Evolutionary conservation across 1,140 invertebrate species (phyloP), one percentile per base, ranked within the genome.

Genomic region (Penaeus chinensis): DNA sequence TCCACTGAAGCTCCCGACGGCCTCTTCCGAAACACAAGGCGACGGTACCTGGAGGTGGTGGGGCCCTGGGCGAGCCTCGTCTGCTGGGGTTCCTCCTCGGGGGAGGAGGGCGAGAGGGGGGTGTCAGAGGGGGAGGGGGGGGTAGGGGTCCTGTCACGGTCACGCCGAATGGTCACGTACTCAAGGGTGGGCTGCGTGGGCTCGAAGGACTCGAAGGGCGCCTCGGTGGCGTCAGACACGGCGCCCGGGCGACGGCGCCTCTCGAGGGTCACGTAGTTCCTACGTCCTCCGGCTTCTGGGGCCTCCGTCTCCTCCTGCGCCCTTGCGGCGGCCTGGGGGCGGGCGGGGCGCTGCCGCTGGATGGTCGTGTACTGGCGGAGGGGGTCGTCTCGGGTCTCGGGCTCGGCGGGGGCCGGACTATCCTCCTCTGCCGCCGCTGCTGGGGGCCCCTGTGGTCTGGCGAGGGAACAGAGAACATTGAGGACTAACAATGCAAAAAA

Each of bases 111-210:
- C 62, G 27, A 42, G n/a, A 19, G n/a, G 24, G 76, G 66, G 79
- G 77, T 37, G n/a, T 76, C 24, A 66, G 82, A 80, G 20, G 81
- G 74, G 71, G 37, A n/a, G 47, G 87, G 47, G 42, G 74, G 61
- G 60, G 65, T 76, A 24, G 65, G 47, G n/a, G 42, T 71, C 42
- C 32, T 86, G 42, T 61, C n/a, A n/a, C 87, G n/a, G 60, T 62
- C 19, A 47, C 87, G 87, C 22, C 13, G 37, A 66, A 88, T 84
- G 61, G 87, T 88, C 74, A 88, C 87, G 76, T 90, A 90, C 87
- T 90, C 69, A 66, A 89, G 85, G 37, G 77, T 54, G n/a, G 85
- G 76, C 42, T 90, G 85, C 20, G 85, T 84, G 13, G 88, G 32
- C 42, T 61, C 71, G 27, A 76, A 20, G 16, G 22, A 20, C n/a